These are phyloP conservation scores for Doris montereyensis DNA, from an alignment of 2,888 invertebrate species.

Conservation along the genomic window DNA sequence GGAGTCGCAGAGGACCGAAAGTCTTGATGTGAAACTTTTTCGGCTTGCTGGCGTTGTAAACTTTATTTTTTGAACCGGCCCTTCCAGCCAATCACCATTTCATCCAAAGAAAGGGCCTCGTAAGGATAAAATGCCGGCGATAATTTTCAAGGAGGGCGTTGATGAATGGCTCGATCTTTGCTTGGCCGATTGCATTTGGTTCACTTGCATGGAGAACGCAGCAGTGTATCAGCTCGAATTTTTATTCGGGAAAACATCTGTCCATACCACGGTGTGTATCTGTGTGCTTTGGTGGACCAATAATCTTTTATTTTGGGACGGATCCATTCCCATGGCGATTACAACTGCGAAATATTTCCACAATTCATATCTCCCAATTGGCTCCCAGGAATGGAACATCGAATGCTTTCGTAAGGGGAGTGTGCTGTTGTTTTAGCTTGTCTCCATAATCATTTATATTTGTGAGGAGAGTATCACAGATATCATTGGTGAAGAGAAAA, in stretches of 20 bases:
- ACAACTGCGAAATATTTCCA: neutral
- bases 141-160: neutral
- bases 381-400: neutral
- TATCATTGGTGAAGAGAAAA: neutral
- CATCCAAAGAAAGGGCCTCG: neutral
- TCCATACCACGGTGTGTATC: neutral
- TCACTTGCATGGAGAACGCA: neutral
- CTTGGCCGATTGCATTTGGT: neutral
- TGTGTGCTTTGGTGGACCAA: neutral
- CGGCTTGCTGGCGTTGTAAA: slow-evolving; percentile 16
- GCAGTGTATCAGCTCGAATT: neutral
- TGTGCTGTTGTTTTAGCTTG: slow-evolving; percentile 2
- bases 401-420: neutral
- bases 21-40: slow-evolving; percentile 22
- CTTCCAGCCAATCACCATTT: slow-evolving; percentile 11
- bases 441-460: neutral
- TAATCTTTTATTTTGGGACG: neutral
- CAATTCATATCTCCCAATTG: slow-evolving; percentile 18
- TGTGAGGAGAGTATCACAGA: neutral
- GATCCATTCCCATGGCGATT: slow-evolving; percentile 1
- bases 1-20: slow-evolving; percentile 6
- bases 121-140: slow-evolving; percentile 6
- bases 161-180: slow-evolving; percentile 18
- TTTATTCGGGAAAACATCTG: neutral
- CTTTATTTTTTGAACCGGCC: neutral